Conservation (phyloP, 1,140 invertebrate genomes). For the Zaprionus ghesquierei region DNA sequence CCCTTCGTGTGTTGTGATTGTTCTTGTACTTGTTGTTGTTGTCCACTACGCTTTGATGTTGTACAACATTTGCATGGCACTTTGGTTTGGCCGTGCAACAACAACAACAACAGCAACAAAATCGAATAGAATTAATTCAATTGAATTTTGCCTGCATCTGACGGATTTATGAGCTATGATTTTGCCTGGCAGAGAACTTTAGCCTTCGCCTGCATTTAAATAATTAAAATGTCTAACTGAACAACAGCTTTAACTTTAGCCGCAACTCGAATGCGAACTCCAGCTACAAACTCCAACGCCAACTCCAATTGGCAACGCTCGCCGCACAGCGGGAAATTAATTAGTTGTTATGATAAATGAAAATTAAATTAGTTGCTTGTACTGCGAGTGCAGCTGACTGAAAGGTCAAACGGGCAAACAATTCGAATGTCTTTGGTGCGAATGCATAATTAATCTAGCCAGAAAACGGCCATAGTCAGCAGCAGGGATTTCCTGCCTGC, state of each 20-base stretch:
- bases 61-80: conserved; percentile 79
- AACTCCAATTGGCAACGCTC: conserved; percentile 25
- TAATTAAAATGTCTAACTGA: conserved; percentile 70
- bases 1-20: conserved; percentile 58
- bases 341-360: conserved; percentile 76
- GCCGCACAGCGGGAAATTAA: conserved; percentile 71
- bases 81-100: conserved; percentile 40
- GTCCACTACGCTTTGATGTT: conserved; percentile 76
- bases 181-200: conserved; percentile 56
- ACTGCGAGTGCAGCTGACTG: conserved; percentile 48
- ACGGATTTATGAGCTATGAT: conserved; percentile 79
- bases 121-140: not conserved
- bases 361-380: conserved; percentile 75
- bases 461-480: not conserved
- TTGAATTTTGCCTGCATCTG: conserved; percentile 37
- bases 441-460: conserved; percentile 22
- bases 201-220: conserved; percentile 78
- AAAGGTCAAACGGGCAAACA: conserved; percentile 5
- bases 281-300: conserved; percentile 27
- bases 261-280: conserved; percentile 12
- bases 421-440: conserved; percentile 11
- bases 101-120: not conserved
- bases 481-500: too few species aligned
- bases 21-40: conserved; percentile 79
- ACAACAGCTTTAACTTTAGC: conserved; percentile 2